Evolutionary conservation across 2,888 invertebrate species (phyloP), one percentile per base, ranked within the genome.

Genomic region (Drosophila paramelanica): DNA sequence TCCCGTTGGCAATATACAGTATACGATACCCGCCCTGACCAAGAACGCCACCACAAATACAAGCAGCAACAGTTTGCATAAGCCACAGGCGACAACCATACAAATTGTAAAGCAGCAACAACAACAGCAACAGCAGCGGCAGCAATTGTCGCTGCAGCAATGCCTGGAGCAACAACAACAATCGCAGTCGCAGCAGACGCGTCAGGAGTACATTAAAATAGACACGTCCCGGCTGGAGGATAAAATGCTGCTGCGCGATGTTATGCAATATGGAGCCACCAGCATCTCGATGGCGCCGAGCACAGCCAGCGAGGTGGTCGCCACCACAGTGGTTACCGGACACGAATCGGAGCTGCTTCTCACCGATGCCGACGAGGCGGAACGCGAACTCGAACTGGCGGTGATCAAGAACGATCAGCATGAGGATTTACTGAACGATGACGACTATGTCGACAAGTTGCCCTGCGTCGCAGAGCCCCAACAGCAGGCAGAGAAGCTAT

Each of bases 1-100:
- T 72, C 89, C 91, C 0, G 81, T 90, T 33, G 90, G 90, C 60
- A 91, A 91, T 1, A 91, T 91, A 51, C 92, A 91, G 61, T 91
- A 91, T 59, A 91, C 92, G 4, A 85, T 91, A 57, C 91, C 91
- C 3, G 85, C 86, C 0, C 49, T 83, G 38, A 69, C 78, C 27
- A 85, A 85, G 45, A 83, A 87, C 17, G 74, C 77, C 42, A 81
- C 81, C n/a, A 77, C 86, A 6, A 87, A 79, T 45, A 79, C 87
- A 14, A 84, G 55, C 45, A 77, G 68, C 25, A 77, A 58, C 49
- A 71, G 56, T 39, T 27, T 82, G 46, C 88, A 82, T 45, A 85
- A 89, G 25, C 67, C 88, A 1, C 89, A 88, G 69, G 81, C 82
- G 13, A 88, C 90, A 25, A 91, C 91, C 38, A 91, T 92, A 67